Conservation (phyloP, 2,797 vertebrate genomes). For the Micropoecilia bifurca region DNA sequence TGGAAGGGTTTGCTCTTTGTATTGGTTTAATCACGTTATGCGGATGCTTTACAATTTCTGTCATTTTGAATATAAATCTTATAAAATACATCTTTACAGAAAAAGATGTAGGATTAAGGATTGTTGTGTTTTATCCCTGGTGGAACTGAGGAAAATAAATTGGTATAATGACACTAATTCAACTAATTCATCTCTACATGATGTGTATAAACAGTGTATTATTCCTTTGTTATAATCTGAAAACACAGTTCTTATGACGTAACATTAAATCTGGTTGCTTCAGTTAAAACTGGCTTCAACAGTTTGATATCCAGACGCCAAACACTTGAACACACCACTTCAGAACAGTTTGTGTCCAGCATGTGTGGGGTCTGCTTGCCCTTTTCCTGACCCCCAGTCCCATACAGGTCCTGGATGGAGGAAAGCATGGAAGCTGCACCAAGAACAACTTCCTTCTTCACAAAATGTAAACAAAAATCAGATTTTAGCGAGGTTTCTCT, state of each 20-base stretch:
- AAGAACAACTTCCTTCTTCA: background rate
- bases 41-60: background rate
- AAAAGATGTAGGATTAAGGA: background rate
- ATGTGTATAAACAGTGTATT: background rate
- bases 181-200: background rate
- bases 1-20: conserved; percentile 18
- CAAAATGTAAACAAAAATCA: too few species aligned
- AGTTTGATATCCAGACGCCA: background rate
- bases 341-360: background rate
- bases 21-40: background rate
- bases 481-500: too few species aligned
- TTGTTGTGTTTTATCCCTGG: too few species aligned
- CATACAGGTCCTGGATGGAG: background rate
- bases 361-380: background rate
- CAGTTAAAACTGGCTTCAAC: background rate
- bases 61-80: background rate
- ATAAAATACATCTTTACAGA: background rate
- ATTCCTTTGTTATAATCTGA: background rate
- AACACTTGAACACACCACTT: conserved; percentile 30
- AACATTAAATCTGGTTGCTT: conserved; percentile 21
- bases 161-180: background rate
- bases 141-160: background rate
- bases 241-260: background rate
- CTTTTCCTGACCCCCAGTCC: background rate
- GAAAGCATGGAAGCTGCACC: background rate